Evolutionary conservation across 2,113 vertebrate genomes (phyloP), one percentile per base, ranked within the genome.

Genomic region (Tenrec ecaudatus): DNA sequence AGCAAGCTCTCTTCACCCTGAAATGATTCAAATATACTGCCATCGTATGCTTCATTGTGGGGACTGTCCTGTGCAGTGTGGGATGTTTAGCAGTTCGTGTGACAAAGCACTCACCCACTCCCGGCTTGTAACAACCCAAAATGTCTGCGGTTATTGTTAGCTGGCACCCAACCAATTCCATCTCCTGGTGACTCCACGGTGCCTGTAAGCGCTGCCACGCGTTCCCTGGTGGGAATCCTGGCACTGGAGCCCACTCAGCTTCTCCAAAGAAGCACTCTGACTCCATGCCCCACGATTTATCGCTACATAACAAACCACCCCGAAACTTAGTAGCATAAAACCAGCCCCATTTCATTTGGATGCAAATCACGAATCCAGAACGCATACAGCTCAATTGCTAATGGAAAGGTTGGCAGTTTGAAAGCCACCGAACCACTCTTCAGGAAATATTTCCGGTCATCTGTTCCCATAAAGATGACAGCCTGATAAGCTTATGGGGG

Each of bases 221-320:
- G 16, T 62, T 62, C 90, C 64, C 20, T 29, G 8, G 8, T 87
- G 47, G 88, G 58, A 83, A 53, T 57, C 43, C 33, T 23, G 69
- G 17, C 14, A 53, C 38, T 58, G 33, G 40, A 86, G 27, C 31
- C 47, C 40, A 62, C 47, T 47, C 7, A 3, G 10, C 60, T 88
- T 85, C 62, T 86, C 29, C 33, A 53, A 81, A 82, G 57, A 89
- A 86, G 77, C 43, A 25, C 82, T 86, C 36, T 60, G 29, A 79
- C 38, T 80, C 31, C 31, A 53, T 68, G 47, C 73, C 68, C 23
- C 8, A n/a, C 17, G 8, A 22, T 20, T 62, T n/a, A 3, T 85
- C n/a, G n/a, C 62, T 66, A 22, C 29, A 29, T 36, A 66, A 29
- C 20, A 73, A 88, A 38, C 62, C 27, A 43, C 79, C 38, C 47